Evolutionary conservation across 2,113 vertebrate species (phyloP).

Genomic region (Anoplopoma fimbria): DNA sequence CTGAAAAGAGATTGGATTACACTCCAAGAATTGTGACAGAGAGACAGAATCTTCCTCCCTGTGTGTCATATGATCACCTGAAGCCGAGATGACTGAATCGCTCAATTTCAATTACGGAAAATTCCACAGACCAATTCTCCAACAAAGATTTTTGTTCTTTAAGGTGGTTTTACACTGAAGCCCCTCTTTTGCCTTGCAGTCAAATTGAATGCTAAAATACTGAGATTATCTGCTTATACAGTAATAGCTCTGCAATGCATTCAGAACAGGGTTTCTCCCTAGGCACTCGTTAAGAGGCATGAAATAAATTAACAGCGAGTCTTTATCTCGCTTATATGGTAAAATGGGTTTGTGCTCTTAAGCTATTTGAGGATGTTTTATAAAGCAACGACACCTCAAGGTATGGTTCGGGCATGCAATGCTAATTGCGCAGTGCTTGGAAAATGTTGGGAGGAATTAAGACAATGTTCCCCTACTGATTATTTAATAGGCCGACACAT

Average conservation of each 20-base stretch:
- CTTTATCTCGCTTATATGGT: conserved; percentile 68
- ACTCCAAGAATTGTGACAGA: conserved; percentile 37
- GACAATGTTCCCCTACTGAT: conserved; percentile 61
- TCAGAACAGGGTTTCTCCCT: conserved; percentile 53
- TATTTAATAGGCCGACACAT: conserved; percentile 60
- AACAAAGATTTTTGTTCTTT: conserved; percentile 15
- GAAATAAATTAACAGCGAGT: conserved; percentile 69
- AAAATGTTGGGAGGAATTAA: conserved; percentile 66
- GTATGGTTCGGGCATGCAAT: conserved; percentile 59
- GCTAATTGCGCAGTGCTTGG: conserved; percentile 60
- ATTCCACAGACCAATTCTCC: background rate
- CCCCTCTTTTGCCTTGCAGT: conserved; percentile 45
- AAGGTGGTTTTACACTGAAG: conserved; percentile 21
- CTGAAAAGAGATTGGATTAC: conserved; percentile 59
- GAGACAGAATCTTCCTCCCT: conserved; percentile 9
- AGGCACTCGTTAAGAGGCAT: conserved; percentile 65
- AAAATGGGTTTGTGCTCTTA: conserved; percentile 63
- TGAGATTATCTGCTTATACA: conserved; percentile 55
- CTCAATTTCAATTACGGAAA: conserved; percentile 26
- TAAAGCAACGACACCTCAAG: conserved; percentile 73
- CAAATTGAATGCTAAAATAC: conserved; percentile 67
- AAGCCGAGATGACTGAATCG: conserved; percentile 1
- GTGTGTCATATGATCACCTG: conserved; percentile 11
- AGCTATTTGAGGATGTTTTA: conserved; percentile 76
- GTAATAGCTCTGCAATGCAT: conserved; percentile 61